Conservation (phyloP, 2,113 vertebrate genomes). For the Trinectes maculatus region DNA sequence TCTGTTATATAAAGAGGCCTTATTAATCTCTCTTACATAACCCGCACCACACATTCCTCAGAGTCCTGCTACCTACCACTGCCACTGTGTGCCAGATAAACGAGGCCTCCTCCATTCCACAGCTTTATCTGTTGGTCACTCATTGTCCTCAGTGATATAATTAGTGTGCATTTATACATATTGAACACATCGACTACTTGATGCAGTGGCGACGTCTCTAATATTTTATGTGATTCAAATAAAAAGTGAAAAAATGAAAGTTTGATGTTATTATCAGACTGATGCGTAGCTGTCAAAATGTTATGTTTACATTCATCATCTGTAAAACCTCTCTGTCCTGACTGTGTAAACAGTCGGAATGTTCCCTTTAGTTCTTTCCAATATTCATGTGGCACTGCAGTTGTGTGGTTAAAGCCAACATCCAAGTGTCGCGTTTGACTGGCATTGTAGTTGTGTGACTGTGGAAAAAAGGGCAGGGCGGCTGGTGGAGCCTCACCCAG, state of each 20-base stretch:
- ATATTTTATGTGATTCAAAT: not conserved
- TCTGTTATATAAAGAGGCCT: conserved; percentile 55
- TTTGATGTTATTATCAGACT: not conserved
- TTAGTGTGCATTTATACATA: not conserved
- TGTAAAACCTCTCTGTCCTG: not conserved
- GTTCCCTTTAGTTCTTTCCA: conserved; percentile 16
- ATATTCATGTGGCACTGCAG: conserved; percentile 18
- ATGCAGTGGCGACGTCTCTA: not conserved
- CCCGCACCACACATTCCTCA: conserved; percentile 61
- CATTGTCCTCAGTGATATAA: not conserved
- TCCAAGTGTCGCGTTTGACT: not conserved
- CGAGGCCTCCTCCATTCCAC: conserved; percentile 1
- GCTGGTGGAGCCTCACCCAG: conserved; percentile 66
- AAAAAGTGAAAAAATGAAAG: not conserved
- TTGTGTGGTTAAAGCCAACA: conserved; percentile 59
- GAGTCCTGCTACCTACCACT: conserved; percentile 46
- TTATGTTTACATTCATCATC: conserved; percentile 1
- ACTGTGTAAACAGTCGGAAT: conserved; percentile 23
- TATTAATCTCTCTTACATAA: conserved; percentile 67
- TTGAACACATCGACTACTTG: not conserved
- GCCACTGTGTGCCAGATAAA: conserved; percentile 36
- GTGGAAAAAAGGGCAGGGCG: conserved; percentile 64
- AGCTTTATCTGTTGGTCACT: not conserved
- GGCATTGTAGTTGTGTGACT: conserved; percentile 20
- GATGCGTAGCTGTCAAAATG: not conserved